Evolutionary conservation across 2,888 invertebrate genomes (phyloP), one percentile per base, ranked within the genome.

Genomic region (Pollenia angustigena): DNA sequence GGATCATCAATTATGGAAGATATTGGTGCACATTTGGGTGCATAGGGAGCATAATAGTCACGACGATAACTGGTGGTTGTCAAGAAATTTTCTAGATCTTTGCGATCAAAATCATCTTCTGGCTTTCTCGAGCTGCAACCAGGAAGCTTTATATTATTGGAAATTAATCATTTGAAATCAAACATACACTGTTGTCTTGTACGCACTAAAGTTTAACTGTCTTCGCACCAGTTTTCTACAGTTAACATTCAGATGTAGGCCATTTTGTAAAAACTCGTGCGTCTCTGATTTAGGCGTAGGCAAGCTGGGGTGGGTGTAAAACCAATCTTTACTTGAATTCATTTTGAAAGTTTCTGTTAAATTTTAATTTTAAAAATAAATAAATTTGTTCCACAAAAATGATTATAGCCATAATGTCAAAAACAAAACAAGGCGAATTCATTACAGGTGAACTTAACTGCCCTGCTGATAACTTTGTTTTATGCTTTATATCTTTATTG

Each of bases 321-420:
- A 78, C 78, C 78, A 78, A 68, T 48, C 14, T 68, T 40, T 32
- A 56, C 32, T 48, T 50, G 18, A 75, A 12, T 32, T 40, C 74
- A 75, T 75, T 40, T 32, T 32, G 32, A 32, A 1, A 32, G 6
- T 32, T 32, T 32, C 4, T 81, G 68, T 16, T 68, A 68, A 66
- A 75, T 68, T 44, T 75, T 81, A 3, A 89, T 68, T 32, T 2
- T 11, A 58, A 18, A 75, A 62, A 74, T 48, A 48, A 32, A 32
- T 0, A 32, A 32, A 32, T 32, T 32, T 32, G 32, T 32, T 32
- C 32, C 6, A 32, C 32, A 32, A 32, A 32, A 32, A 32, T 32
- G 0, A 32, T 32, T 32, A 32, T 32, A 0, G 1, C 6, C 6
- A 32, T 32, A 6, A 32, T 32, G 32, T 32, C 32, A 32, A 32